phyloP scores from a whole-genome alignment of 2,888 invertebrate genomes.

The Bhutanitis thaidina region DNA sequence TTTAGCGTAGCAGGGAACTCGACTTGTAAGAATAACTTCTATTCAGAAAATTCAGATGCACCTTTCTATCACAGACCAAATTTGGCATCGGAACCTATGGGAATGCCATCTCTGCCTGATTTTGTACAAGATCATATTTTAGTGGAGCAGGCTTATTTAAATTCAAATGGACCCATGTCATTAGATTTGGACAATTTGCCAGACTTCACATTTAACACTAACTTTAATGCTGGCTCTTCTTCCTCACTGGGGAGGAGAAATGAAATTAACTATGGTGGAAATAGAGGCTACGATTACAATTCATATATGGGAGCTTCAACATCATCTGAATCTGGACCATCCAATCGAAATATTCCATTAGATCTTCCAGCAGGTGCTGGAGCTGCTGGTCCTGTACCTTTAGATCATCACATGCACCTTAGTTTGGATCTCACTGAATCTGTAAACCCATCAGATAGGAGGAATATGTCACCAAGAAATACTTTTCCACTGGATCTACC shows the following conservation, averaged over 20 bases:
- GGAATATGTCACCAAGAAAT: conserved; percentile 64
- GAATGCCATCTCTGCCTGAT: conserved; percentile 87
- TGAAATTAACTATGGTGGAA: conserved; percentile 47
- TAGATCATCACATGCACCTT: conserved; percentile 61
- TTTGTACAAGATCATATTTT: conserved; percentile 94
- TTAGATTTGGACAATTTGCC: conserved; percentile 84
- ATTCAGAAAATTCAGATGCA: conserved; percentile 56
- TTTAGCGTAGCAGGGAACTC: conserved; percentile 73
- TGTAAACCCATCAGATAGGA: conserved; percentile 65
- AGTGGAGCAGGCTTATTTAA: conserved; percentile 87
- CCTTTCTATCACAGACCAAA: conserved; percentile 68
- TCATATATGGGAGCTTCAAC: conserved; percentile 54
- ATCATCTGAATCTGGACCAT: conserved; percentile 45
- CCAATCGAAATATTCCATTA: conserved; percentile 51
- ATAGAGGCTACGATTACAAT: conserved; percentile 62
- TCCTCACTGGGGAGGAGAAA: conserved; percentile 59
- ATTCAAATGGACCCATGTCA: conserved; percentile 73
- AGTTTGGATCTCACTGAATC: conserved; percentile 72
- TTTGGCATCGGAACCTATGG: conserved; percentile 65
- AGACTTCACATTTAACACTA: conserved; percentile 82
- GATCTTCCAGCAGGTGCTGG: conserved; percentile 60
- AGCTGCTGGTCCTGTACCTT: conserved; percentile 54
- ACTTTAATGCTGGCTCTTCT: conserved; percentile 62
- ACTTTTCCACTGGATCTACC: conserved; percentile 71
- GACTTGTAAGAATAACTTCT: conserved; percentile 73